These are phyloP conservation scores for Acrocephalus scirpaceus DNA, from an alignment of 2,797 vertebrate species.

Conservation along the genomic window DNA sequence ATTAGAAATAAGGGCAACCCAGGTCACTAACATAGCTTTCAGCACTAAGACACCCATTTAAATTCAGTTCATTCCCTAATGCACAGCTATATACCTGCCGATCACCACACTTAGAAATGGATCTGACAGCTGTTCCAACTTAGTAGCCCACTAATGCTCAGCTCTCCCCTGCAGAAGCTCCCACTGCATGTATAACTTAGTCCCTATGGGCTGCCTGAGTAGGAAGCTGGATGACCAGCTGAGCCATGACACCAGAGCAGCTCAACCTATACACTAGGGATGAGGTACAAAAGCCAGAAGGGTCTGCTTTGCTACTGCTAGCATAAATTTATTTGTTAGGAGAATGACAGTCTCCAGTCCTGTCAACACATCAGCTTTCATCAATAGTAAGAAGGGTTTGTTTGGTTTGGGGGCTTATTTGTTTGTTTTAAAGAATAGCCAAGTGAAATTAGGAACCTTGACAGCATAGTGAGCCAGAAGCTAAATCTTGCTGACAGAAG, in stretches of 20 bases:
- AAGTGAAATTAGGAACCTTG: slow-evolving; percentile 13
- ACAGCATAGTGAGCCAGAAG: slow-evolving; percentile 13
- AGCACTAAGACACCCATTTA: neutral
- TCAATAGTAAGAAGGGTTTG: neutral
- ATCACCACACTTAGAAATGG: neutral
- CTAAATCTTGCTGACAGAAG: slow-evolving; percentile 2
- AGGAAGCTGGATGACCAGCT: slow-evolving; percentile 18
- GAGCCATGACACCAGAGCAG: neutral
- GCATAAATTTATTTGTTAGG: neutral
- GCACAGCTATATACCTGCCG: neutral
- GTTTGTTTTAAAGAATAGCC: slow-evolving; percentile 11
- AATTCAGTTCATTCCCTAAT: slow-evolving; percentile 31
- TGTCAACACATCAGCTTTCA: neutral
- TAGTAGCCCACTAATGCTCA: neutral
- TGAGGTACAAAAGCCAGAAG: neutral
- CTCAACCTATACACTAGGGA: neutral
- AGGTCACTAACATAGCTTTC: neutral
- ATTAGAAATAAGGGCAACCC: neutral
- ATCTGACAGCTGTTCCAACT: slow-evolving; percentile 11
- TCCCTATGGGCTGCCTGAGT: neutral
- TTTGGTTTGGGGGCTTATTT: neutral
- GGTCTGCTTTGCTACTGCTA: neutral
- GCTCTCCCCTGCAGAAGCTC: neutral
- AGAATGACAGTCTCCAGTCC: neutral
- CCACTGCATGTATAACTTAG: neutral